These are phyloP conservation scores for Mimachlamys varia DNA, from an alignment of 2,888 invertebrate genomes.

Conservation along the genomic window DNA sequence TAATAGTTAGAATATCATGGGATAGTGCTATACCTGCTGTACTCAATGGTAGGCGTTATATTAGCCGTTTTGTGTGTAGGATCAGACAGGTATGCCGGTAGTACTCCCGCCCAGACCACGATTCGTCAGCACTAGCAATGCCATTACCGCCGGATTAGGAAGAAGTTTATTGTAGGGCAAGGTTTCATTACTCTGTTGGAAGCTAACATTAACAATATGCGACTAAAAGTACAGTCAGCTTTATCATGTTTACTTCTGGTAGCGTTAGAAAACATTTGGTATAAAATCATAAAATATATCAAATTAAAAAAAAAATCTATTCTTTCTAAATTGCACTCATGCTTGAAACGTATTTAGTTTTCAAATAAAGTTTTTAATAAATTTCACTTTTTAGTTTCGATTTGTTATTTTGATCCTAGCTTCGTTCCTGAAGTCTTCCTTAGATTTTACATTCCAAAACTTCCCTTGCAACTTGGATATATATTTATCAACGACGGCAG, in stretches of 20 bases:
- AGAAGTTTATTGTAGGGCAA: not conserved
- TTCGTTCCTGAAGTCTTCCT: not conserved
- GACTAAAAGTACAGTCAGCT: not conserved
- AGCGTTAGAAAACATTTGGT: not conserved
- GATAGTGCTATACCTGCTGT: not conserved
- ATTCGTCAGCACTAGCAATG: not conserved
- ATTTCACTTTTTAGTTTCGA: too few relatives aligned
- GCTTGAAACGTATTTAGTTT: too few relatives aligned
- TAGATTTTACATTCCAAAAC: not conserved
- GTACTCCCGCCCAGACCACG: not conserved
- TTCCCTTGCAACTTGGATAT: not conserved
- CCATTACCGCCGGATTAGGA: not conserved
- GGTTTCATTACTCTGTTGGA: conserved; percentile 16
- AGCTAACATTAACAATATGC: not conserved
- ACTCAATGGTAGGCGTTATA: not conserved
- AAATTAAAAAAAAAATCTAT: too few relatives aligned
- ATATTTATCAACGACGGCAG: not conserved
- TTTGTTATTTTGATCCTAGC: not conserved
- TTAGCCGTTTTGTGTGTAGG: not conserved
- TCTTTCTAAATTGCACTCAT: too few relatives aligned
- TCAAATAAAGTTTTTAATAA: not conserved
- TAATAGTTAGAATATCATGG: not conserved
- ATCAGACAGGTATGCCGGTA: not conserved
- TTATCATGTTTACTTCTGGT: not conserved
- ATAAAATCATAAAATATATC: not conserved